Base-by-base conservation (phyloP, 2,888 invertebrate genomes). In the Platynereis dumerilii region DNA sequence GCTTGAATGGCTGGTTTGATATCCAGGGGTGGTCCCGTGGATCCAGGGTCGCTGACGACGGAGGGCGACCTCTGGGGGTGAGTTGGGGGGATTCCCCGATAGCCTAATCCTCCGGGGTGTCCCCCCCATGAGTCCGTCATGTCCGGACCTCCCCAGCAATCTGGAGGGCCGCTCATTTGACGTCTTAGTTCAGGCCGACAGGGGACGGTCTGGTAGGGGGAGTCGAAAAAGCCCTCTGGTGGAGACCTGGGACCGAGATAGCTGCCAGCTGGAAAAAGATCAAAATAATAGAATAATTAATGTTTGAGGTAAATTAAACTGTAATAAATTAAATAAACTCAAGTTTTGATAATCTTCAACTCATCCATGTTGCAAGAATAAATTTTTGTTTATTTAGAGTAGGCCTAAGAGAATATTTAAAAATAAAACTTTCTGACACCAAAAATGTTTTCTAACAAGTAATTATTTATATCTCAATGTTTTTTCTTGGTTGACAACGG, bases 161-260 rank as follows among this genome's bases (percentile, higher is more conserved):
- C 59, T 1, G 42, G 44, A 44, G 54, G 54, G 24, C 60, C 62
- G n/a, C n/a, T n/a, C 39, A 52, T 27, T n/a, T 42, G 59, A 7
- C 20, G n/a, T 15, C 17, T n/a, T 7, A 24, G 45, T 20, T 57
- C 27, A 15, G 58, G 58, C 12, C 74, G 75, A 67, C 87, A 89
- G 55, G 90, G 90, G 75, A 92, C 92, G 65, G 91, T 90, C 82
- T 92, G 91, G 83, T 91, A 92, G 69, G 90, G 88, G 65, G 74
- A 73, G 56, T 74, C 75, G 68, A 68, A 68, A 70, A 17, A 22
- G 2, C 52, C 22, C n/a, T 48, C 48, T n/a, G 48, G 48, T 5
- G 20, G n/a, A n/a, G 10, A 12, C n/a, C 17, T 5, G 7, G n/a
- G 20, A n/a, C 48, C 48, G 7, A 48, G n/a, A n/a, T 48, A 78